Evolutionary conservation across 2,113 vertebrate species (phyloP).

Genomic region (Salvator merianae): DNA sequence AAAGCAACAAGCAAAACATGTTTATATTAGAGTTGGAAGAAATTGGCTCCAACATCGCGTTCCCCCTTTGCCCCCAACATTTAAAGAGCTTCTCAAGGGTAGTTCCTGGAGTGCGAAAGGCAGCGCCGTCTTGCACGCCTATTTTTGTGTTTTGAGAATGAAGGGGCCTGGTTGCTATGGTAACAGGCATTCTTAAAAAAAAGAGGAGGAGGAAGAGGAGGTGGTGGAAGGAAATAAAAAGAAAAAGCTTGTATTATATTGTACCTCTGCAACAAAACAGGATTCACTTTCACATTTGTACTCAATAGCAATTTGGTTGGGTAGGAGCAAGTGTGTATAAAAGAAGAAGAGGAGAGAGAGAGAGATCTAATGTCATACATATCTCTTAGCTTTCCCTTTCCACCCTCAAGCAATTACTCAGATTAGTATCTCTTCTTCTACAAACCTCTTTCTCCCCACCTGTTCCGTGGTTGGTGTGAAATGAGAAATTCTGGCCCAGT

Average conservation of each 20-base stretch:
- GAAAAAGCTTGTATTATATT: not conserved
- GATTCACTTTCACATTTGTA: not conserved
- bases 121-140: not conserved
- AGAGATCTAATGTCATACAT: not conserved
- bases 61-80: not conserved
- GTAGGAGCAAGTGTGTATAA: not conserved
- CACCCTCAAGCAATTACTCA: not conserved
- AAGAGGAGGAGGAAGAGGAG: not conserved
- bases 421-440: not conserved
- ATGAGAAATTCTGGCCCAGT: not conserved
- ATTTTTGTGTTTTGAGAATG: not conserved
- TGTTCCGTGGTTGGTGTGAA: not conserved
- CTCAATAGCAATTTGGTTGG: not conserved
- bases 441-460: not conserved
- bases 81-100: not conserved
- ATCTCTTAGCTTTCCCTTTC: not conserved
- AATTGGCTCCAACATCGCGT: not conserved
- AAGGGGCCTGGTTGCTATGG: constrained; percentile 20
- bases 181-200: not conserved
- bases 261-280: not conserved
- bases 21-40: not conserved
- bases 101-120: not conserved
- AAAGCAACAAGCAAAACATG: not conserved
- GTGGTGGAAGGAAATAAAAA: too few species aligned
- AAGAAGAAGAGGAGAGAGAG: not conserved